Evolutionary conservation across 2,113 vertebrate genomes (phyloP), one percentile per base, ranked within the genome.

Genomic region (Lagenorhynchus albirostris): DNA sequence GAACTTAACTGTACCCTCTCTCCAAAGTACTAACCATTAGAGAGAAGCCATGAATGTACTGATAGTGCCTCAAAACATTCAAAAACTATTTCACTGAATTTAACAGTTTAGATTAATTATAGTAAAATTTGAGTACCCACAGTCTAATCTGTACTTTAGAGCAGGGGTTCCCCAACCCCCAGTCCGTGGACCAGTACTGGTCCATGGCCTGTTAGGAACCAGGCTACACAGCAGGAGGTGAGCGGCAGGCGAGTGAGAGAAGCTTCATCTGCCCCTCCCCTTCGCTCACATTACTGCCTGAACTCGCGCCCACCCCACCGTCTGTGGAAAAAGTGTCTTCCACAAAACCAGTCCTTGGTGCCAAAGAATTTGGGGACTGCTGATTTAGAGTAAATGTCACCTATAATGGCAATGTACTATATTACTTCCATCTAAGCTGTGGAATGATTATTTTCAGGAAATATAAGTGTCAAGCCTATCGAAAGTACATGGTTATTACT

Each of bases 371-470:
- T 53, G 53, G 53, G 15, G 15, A 53, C 50, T 53, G 50, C 15
- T 53, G 50, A 53, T 53, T 53, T 53, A 53, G 31, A 77, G 44
- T 65, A 94, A 91, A 73, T 80, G 36, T 73, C 26, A 68, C n/a
- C 23, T 83, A 9, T 73, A 80, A 50, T 83, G 33, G 8, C 20
- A 73, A 89, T 73, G 12, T 17, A 70, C 17, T 92, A 67, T 50
- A 67, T 60, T 89, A 26, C 36, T 85, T 86, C 62, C 13, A 92
- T 60, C 6, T 80, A 79, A 92, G 70, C 7, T 55, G 6, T 41
- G 89, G 50, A 94, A 83, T 94, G 12, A 83, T 68, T 79, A 74
- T 90, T 89, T 82, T 47, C 38, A 93, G 55, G 83, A 89, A 97
- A 90, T 55, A 15, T 38, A 94, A 77, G 18, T 68, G 38, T 81